Conservation (phyloP, 2,888 invertebrate species). For the Pyrocoelia pectoralis region DNA sequence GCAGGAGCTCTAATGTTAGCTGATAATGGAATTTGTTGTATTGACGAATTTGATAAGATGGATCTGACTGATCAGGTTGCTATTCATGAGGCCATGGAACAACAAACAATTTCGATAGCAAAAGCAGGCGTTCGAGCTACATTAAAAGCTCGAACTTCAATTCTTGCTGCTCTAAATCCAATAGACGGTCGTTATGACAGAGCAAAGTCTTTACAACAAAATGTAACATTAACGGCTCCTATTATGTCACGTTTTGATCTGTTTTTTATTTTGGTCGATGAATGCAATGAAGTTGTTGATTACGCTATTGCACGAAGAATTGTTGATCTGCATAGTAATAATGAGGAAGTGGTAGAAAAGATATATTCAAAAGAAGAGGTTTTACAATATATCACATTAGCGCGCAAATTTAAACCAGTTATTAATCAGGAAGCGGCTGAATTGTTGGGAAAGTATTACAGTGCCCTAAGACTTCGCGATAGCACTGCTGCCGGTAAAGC, state of each 20-base stretch:
- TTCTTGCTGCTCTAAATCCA: constrained; percentile 98
- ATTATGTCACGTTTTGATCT: constrained; percentile 99
- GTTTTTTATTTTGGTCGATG: constrained; percentile 98
- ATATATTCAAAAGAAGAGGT: constrained; percentile 90
- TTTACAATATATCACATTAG: constrained; percentile 94
- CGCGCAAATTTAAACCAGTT: constrained; percentile 92
- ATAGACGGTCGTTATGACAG: constrained; percentile 97
- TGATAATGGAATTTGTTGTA: constrained; percentile 98
- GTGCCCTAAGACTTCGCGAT: constrained; percentile 85
- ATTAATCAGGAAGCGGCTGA: constrained; percentile 83
- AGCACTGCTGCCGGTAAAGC: constrained; percentile 68
- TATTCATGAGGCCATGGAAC: constrained; percentile 99
- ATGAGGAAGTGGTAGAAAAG: constrained; percentile 79
- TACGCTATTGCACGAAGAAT: constrained; percentile 97
- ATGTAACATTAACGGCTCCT: constrained; percentile 91
- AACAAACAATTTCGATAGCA: constrained; percentile 98
- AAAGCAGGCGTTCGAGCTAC: constrained; percentile 98
- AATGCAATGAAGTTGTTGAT: constrained; percentile 94
- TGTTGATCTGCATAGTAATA: constrained; percentile 90
- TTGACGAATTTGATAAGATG: constrained; percentile 99
- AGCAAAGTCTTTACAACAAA: constrained; percentile 92
- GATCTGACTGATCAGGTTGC: constrained; percentile 97
- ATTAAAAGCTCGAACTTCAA: constrained; percentile 95
- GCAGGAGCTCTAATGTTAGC: constrained; percentile 99
- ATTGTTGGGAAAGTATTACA: constrained; percentile 88